A percentile compares a stretch with the other conserved stretches of the same genome.
These are phyloP conservation scores for Lepidothrix coronata DNA, from an alignment of 2,113 vertebrate species.

Conservation along the genomic window DNA sequence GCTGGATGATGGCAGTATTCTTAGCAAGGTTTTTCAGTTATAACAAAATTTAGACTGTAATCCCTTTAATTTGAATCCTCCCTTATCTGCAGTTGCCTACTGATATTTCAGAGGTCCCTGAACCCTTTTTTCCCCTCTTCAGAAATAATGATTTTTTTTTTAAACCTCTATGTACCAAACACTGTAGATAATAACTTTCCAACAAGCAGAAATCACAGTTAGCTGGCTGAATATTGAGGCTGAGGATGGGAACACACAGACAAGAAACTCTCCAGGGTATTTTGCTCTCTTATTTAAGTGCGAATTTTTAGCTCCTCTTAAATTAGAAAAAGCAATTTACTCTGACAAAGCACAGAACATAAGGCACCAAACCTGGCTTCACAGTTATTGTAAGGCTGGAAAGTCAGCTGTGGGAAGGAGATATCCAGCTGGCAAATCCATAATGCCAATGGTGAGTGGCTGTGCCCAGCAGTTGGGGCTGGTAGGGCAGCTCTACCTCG, in stretches of 20 bases:
- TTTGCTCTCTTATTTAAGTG: conserved; percentile 28
- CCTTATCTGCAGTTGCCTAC: neutral
- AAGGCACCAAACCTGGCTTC: conserved; percentile 1
- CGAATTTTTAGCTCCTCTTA: conserved; percentile 46
- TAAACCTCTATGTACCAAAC: neutral
- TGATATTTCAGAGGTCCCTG: neutral
- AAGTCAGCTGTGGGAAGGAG: conserved; percentile 19
- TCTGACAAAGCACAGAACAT: neutral
- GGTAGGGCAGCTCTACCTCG: neutral
- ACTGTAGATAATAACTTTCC: neutral
- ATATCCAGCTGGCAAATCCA: conserved; percentile 23
- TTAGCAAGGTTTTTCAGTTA: neutral
- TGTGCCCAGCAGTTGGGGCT: neutral
- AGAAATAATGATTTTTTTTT: neutral
- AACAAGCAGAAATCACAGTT: neutral
- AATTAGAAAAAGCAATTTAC: conserved; percentile 53
- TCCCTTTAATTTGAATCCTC: neutral
- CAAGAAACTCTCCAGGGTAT: conserved; percentile 25
- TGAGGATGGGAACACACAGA: neutral
- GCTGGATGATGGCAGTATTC: neutral
- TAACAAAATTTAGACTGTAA: neutral
- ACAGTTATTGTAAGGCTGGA: neutral
- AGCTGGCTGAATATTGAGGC: conserved; percentile 11
- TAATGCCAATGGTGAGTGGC: neutral
- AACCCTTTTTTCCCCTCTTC: neutral